Evolutionary conservation across 1,140 invertebrate species (phyloP).

Genomic region (Colletes gigas): DNA sequence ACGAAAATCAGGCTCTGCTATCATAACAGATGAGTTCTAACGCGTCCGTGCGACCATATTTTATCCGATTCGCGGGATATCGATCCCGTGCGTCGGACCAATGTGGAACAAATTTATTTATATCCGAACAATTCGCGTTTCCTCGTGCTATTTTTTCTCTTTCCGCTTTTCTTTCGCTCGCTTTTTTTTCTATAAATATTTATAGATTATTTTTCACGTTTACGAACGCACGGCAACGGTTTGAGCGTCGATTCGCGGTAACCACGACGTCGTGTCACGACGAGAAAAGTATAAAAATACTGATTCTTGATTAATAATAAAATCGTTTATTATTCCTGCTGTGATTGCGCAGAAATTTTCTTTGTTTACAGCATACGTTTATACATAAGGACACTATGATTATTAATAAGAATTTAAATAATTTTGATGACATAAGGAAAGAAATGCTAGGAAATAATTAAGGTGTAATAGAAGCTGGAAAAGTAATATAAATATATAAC

Average conservation of each 20-base stretch:
- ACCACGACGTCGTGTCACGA: neutral
- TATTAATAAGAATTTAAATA: too few species aligned
- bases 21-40: neutral
- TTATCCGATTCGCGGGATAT: neutral
- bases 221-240: neutral
- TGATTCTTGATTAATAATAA: too few species aligned
- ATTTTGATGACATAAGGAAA: too few species aligned
- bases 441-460: too few species aligned
- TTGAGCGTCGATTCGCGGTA: conserved; percentile 5
- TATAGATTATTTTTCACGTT: neutral
- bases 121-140: neutral
- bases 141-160: neutral
- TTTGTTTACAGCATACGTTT: too few species aligned
- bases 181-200: conserved; percentile 14
- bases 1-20: too few species aligned
- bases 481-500: too few species aligned
- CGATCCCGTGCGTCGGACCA: neutral
- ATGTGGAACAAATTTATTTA: neutral
- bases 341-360: too few species aligned
- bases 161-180: neutral
- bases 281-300: too few species aligned
- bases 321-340: too few species aligned
- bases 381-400: too few species aligned
- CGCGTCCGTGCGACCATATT: neutral
- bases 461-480: too few species aligned